These are phyloP conservation scores for Nesoenas mayeri DNA, from an alignment of 2,113 vertebrate species.

Conservation along the genomic window DNA sequence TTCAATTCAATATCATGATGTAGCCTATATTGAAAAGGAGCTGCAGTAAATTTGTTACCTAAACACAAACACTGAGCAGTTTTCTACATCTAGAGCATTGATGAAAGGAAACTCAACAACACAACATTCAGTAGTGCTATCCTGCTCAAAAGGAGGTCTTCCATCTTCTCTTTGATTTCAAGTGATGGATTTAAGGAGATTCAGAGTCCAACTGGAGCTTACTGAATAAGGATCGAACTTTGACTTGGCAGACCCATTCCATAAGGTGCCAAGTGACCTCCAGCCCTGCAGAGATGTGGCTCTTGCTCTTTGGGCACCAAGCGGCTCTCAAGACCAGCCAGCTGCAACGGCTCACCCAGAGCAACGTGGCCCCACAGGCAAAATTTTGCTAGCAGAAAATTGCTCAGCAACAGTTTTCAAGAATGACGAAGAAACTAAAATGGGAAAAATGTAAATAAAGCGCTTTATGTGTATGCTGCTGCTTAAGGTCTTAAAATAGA, in stretches of 20 bases:
- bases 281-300: fast-evolving
- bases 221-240: neutral
- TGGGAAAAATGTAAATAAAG: neutral
- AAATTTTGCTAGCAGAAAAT: neutral
- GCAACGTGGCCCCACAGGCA: neutral
- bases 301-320: neutral
- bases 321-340: neutral
- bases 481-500: neutral
- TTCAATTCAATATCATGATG: neutral
- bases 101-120: neutral
- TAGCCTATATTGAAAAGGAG: neutral
- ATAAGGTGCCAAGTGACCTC: neutral
- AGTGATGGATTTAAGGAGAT: neutral
- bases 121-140: neutral
- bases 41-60: neutral
- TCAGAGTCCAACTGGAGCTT: neutral
- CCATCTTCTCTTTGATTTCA: neutral
- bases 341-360: neutral
- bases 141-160: neutral
- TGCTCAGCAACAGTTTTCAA: neutral
- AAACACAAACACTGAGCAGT: neutral
- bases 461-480: neutral
- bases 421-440: neutral
- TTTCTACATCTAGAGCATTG: neutral
- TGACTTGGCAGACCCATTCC: neutral